phyloP scores from a whole-genome alignment of 2,888 invertebrate species.

The Xylota sylvarum region DNA sequence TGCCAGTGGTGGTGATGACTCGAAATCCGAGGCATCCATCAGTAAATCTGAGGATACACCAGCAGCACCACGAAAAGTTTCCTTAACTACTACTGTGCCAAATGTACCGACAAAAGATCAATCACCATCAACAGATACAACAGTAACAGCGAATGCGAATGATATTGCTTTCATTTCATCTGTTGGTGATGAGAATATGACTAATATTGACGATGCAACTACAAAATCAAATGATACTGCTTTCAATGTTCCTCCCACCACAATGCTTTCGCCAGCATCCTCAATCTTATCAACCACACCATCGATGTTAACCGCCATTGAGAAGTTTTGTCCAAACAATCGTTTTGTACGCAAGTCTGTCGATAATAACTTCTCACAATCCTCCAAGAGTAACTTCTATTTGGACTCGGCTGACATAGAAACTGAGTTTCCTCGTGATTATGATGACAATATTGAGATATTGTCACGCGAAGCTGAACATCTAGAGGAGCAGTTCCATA shows the following conservation, averaged over 20 bases:
- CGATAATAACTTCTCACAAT: slow-evolving; percentile 80
- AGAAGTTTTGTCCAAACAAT: slow-evolving; percentile 81
- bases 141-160: slow-evolving; percentile 1
- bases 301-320: slow-evolving; percentile 77
- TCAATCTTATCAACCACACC: slow-evolving; percentile 40
- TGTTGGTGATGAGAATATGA: slow-evolving; percentile 59
- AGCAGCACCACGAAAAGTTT: background rate
- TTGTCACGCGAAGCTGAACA: slow-evolving; percentile 84
- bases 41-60: background rate
- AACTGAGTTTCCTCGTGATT: slow-evolving; percentile 85
- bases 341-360: slow-evolving; percentile 84
- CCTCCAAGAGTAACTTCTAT: slow-evolving; percentile 81
- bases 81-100: slow-evolving; percentile 44
- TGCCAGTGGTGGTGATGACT: slow-evolving; percentile 43
- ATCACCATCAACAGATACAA: background rate
- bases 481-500: slow-evolving; percentile 84
- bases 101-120: slow-evolving; percentile 16
- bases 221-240: slow-evolving; percentile 74
- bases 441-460: slow-evolving; percentile 85
- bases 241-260: slow-evolving; percentile 55
- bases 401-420: slow-evolving; percentile 81
- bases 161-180: background rate
- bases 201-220: slow-evolving; percentile 77
- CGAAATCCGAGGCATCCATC: background rate
- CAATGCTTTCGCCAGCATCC: slow-evolving; percentile 51